Base-by-base conservation (phyloP, 2,113 vertebrate species). In the Chaetorhynchus papuensis region DNA sequence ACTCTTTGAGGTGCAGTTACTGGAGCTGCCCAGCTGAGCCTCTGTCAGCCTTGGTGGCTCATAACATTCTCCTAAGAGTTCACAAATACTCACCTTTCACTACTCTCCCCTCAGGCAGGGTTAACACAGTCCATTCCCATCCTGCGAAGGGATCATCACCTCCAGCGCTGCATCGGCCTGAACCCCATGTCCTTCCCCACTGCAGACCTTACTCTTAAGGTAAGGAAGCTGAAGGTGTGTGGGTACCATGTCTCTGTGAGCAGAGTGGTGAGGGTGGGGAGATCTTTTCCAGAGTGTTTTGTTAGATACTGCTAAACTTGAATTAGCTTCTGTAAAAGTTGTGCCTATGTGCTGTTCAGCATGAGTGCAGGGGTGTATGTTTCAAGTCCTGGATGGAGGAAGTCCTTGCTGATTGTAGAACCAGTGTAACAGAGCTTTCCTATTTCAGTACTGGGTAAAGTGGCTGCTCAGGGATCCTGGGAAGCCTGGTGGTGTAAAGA, bases 201-300 rank as follows among this genome's bases (percentile, higher is more conserved):
- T 14, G 98, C 99, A 9, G 99, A 99, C 95, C 99, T 99, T 87
- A 99, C 99, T 2, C 98, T 99, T 74, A 99, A 99, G 99, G 99
- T 99, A 98, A 93, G 65, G 64, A 53, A 30, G n/a, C 50, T 56
- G 50, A 75, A 49, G 42, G 30, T 23, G 30, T 65, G 17, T 77
- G 72, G 37, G 8, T 77, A 5, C 64, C 23, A 28, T 15, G 22
- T 37, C 15, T 44, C 27, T 24, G 13, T 64, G 44, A 44, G 41
- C 26, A 76, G 69, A 84, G 30, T 21, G 49, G 28, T 50, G 35
- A 79, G 18, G 68, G 24, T 42, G 56, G 53, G 49, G 63, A 64
- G n/a, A 22, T 26, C 35, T 71, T 89, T 64, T 33, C 30, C 54
- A 17, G 31, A 31, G 24, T 2, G 2, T 85, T 88, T 27, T 70